Evolutionary conservation across 2,888 invertebrate genomes (phyloP).

Genomic region (Spilosoma lubricipeda): DNA sequence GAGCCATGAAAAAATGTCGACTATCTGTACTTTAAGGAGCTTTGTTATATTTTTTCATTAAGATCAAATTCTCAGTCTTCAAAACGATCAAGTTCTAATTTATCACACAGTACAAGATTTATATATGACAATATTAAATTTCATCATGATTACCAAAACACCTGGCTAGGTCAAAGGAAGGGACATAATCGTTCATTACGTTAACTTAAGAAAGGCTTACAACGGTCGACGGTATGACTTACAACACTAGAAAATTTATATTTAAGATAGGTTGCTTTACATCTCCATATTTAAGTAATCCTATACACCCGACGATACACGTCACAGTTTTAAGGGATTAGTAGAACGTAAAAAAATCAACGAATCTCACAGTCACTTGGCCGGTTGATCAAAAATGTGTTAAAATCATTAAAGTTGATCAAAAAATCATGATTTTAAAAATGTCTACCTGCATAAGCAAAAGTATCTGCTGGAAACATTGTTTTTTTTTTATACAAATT

Average conservation of each 20-base stretch:
- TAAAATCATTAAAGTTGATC: no score
- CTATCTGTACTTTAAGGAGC: neutral
- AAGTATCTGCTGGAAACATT: no score
- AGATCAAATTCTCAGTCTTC: neutral
- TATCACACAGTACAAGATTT: neutral
- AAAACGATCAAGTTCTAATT: neutral
- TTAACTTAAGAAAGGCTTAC: conserved; percentile 17
- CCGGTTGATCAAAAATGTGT: neutral
- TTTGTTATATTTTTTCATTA: neutral
- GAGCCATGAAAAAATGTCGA: neutral
- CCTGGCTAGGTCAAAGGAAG: conserved; percentile 6
- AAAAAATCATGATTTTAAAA: no score
- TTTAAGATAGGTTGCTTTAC: conserved; percentile 3
- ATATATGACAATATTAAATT: conserved; percentile 3
- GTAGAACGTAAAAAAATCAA: neutral
- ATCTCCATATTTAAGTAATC: conserved; percentile 6
- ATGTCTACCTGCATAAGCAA: no score
- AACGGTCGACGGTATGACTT: conserved; percentile 17
- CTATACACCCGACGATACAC: neutral
- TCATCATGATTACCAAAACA: conserved; percentile 5
- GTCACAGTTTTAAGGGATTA: neutral
- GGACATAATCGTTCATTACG: conserved; percentile 10
- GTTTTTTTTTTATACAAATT: no score
- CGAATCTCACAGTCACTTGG: neutral
- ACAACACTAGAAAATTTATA: conserved; percentile 18